Conservation (phyloP, 2,113 vertebrate species). For the Columbina picui region DNA sequence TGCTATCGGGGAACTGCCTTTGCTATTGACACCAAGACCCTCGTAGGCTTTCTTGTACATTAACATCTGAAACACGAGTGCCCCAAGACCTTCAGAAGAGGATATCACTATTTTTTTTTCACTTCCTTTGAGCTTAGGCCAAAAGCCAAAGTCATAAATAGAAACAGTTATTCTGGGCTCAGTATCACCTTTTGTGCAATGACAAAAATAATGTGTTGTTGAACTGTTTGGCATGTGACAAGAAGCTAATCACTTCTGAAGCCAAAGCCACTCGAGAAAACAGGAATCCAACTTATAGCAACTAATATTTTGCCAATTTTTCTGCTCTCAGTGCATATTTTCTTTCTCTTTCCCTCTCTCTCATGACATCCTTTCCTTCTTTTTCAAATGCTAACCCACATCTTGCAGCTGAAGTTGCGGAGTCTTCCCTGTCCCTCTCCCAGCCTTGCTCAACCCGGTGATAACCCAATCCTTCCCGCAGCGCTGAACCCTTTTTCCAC, state of each 20-base stretch:
- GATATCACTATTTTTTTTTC: background rate
- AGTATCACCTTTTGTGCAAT: constrained; percentile 66
- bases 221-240: constrained; percentile 62
- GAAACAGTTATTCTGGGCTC: constrained; percentile 53
- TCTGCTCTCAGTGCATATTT: constrained; percentile 4
- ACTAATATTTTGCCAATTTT: constrained; percentile 42
- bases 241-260: constrained; percentile 60
- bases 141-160: constrained; percentile 62
- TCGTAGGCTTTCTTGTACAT: background rate
- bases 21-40: background rate
- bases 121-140: constrained; percentile 59
- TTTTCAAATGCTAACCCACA: background rate
- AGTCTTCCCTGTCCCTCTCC: background rate
- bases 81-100: constrained; percentile 47
- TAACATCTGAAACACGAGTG: constrained; percentile 18
- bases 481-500: constrained; percentile 43
- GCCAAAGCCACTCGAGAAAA: constrained; percentile 45
- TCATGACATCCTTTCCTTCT: background rate
- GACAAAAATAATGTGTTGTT: constrained; percentile 65
- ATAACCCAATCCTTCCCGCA: constrained; percentile 26
- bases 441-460: background rate
- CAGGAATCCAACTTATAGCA: constrained; percentile 24
- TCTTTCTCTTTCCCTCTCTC: background rate
- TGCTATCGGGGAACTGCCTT: background rate
- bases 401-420: background rate